These are phyloP conservation scores for Aphodius granarius DNA, from an alignment of 2,888 invertebrate species.

Conservation along the genomic window DNA sequence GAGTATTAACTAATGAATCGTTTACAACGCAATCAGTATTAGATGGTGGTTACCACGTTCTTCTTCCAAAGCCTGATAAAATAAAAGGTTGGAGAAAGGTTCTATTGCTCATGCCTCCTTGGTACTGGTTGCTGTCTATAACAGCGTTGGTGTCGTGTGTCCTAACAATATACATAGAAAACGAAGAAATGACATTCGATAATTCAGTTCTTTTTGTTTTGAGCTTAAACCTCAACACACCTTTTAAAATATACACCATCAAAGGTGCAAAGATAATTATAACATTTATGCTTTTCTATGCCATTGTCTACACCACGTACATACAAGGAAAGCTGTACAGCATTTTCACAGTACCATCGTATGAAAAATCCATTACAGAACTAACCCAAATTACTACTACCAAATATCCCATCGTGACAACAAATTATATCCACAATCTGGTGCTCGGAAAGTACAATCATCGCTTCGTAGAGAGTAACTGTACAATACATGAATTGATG, in stretches of 20 bases:
- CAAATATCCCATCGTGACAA: neutral
- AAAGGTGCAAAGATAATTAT: neutral
- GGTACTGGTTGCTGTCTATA: neutral
- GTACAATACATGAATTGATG: neutral
- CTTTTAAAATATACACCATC: neutral
- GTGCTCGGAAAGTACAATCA: neutral
- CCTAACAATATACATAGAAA: neutral
- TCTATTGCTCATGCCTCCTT: neutral
- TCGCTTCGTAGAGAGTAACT: neutral
- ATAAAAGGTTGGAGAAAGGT: neutral
- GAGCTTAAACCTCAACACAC: neutral
- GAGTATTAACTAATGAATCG: neutral
- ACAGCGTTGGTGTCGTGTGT: neutral
- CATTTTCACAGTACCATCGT: neutral
- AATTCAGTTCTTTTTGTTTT: neutral
- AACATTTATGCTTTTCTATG: constrained; percentile 1
- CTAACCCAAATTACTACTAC: neutral
- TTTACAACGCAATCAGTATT: neutral
- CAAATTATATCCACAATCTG: neutral
- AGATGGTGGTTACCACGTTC: neutral
- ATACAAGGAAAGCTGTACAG: constrained; percentile 5
- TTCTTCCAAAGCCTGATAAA: neutral
- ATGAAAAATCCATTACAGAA: constrained; percentile 1
- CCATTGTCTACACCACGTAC: neutral
- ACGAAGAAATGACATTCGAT: neutral